Conservation (phyloP, 2,113 vertebrate genomes). For the Monarcha castaneiventris region DNA sequence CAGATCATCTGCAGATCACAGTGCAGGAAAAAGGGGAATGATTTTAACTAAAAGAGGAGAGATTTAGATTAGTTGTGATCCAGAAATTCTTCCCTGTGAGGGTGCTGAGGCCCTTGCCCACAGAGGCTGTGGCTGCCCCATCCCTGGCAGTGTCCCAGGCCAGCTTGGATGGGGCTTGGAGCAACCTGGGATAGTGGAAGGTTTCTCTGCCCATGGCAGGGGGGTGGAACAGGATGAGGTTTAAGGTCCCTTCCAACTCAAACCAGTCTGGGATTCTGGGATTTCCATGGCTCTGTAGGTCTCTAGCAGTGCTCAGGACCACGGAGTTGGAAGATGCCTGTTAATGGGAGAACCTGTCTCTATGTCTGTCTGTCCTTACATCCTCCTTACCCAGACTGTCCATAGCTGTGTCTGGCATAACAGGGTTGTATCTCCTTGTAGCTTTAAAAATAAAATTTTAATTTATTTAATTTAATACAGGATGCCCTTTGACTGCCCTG, state of each 20-base stretch:
- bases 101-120: neutral
- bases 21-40: neutral
- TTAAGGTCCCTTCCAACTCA: neutral
- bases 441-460: accelerated
- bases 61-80: neutral
- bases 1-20: neutral
- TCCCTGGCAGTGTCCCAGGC: accelerated
- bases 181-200: accelerated
- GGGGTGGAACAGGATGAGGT: neutral
- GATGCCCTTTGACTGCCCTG: neutral
- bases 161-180: accelerated
- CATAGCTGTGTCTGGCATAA: neutral
- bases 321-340: neutral
- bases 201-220: neutral
- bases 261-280: neutral
- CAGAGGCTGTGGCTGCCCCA: neutral
- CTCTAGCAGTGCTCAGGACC: neutral
- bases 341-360: neutral
- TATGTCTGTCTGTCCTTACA: neutral
- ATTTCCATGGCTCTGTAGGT: neutral
- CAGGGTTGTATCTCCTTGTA: neutral
- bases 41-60: neutral
- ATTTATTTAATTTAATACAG: neutral
- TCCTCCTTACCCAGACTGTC: neutral
- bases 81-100: neutral